Percentiles rank a stretch among this genome's conserved stretches.
These are phyloP conservation scores for Orthonevra nobilis DNA, from an alignment of 2,888 invertebrate genomes.

Conservation along the genomic window DNA sequence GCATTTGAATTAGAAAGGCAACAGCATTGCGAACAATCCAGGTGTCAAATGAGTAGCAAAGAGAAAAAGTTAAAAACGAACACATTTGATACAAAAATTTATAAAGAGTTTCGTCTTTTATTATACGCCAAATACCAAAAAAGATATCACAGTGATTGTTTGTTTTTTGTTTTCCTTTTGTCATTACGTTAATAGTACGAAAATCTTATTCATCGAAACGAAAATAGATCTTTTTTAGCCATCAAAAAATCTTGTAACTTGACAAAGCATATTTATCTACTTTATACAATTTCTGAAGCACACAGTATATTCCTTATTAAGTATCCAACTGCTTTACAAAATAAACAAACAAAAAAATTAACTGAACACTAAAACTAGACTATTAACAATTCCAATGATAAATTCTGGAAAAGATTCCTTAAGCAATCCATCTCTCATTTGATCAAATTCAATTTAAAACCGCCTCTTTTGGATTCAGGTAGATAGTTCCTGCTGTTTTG, in stretches of 20 bases:
- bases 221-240: constrained; percentile 10
- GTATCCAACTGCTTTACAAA: constrained; percentile 9
- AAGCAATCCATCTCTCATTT: constrained; percentile 22
- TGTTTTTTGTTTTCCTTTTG: too few species aligned
- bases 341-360: neutral
- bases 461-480: constrained; percentile 10
- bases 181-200: constrained; percentile 44
- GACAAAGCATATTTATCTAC: constrained; percentile 5
- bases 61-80: too few species aligned
- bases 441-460: too few species aligned
- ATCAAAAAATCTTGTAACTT: neutral
- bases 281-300: constrained; percentile 9
- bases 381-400: constrained; percentile 29
- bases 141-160: constrained; percentile 68
- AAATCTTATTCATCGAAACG: constrained; percentile 19
- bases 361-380: constrained; percentile 7
- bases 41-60: too few species aligned
- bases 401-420: constrained; percentile 12
- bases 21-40: too few species aligned
- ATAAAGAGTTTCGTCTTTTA: constrained; percentile 39
- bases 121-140: constrained; percentile 62
- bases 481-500: neutral
- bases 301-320: neutral
- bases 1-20: too few species aligned
- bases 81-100: too few species aligned